Conservation (phyloP, 92 coral and sea anemone genomes). For the Montipora capitata region DNA sequence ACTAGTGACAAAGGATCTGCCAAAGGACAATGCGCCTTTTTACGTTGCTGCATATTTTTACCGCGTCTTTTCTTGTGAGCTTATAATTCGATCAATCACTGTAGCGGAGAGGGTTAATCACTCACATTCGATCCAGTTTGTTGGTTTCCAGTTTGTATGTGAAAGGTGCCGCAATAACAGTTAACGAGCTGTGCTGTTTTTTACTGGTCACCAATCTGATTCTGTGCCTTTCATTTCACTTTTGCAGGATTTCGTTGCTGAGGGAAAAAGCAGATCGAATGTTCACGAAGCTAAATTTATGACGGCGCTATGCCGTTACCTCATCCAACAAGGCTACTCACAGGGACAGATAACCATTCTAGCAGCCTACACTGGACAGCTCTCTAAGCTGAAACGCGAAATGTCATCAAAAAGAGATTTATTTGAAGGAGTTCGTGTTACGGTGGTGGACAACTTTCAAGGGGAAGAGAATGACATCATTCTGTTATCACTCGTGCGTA, state of each 20-base stretch:
- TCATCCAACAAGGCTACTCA: conserved; percentile 89
- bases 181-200: no score
- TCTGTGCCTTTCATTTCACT: background rate
- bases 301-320: conserved; percentile 87
- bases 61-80: no score
- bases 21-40: no score
- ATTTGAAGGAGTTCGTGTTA: conserved; percentile 84
- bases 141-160: no score
- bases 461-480: conserved; percentile 94
- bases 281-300: conserved; percentile 91
- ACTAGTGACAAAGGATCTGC: no score
- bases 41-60: no score
- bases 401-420: conserved; percentile 67
- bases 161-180: no score
- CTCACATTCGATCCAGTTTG: no score
- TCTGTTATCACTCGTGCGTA: conserved; percentile 86
- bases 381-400: conserved; percentile 77
- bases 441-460: conserved; percentile 93
- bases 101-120: no score
- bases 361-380: conserved; percentile 94
- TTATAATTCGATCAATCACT: no score
- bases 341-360: conserved; percentile 85
- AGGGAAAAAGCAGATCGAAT: conserved; percentile 87
- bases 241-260: conserved; percentile 82
- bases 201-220: no score